Percentiles rank a stretch among this genome's conserved stretches.
Conservation (phyloP, 2,797 vertebrate species). For the Falco rusticolus region DNA sequence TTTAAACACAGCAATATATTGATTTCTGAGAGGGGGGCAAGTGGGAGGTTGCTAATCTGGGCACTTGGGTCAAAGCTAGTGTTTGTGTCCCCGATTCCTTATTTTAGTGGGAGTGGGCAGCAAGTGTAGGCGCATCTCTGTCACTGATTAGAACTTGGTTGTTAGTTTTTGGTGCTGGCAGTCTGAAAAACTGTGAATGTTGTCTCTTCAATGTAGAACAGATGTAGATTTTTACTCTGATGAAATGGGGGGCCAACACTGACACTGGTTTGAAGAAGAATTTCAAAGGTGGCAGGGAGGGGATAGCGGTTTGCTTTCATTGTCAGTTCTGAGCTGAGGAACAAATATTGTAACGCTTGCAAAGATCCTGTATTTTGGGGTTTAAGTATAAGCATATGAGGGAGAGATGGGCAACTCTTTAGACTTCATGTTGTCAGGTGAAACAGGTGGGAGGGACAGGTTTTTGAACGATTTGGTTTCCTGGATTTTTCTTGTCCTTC, state of each 20-base stretch:
- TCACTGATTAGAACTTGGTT: conserved; percentile 61
- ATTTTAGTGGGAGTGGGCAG: conserved; percentile 66
- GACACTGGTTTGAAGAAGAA: background rate
- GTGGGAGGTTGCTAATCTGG: conserved; percentile 66
- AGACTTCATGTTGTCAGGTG: background rate
- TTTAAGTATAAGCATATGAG: background rate
- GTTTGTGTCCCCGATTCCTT: conserved; percentile 54
- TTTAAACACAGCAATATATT: conserved; percentile 49
- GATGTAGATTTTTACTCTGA: conserved; percentile 49
- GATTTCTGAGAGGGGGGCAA: conserved; percentile 20
- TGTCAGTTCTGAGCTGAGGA: background rate
- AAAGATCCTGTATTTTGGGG: background rate
- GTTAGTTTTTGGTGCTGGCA: conserved; percentile 53
- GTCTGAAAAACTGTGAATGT: conserved; percentile 55
- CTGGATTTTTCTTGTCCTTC: background rate
- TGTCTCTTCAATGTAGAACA: conserved; percentile 52
- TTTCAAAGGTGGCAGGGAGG: conserved; percentile 23
- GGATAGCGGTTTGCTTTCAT: conserved; percentile 19
- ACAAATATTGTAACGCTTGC: background rate
- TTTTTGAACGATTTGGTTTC: background rate
- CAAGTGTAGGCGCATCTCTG: conserved; percentile 41
- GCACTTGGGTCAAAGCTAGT: conserved; percentile 49
- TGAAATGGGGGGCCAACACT: background rate
- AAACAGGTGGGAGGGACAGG: background rate
- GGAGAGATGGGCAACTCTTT: background rate